Evolutionary conservation across 2,888 invertebrate genomes (phyloP), one percentile per base, ranked within the genome.

Genomic region (Drosophila kuntzei): DNA sequence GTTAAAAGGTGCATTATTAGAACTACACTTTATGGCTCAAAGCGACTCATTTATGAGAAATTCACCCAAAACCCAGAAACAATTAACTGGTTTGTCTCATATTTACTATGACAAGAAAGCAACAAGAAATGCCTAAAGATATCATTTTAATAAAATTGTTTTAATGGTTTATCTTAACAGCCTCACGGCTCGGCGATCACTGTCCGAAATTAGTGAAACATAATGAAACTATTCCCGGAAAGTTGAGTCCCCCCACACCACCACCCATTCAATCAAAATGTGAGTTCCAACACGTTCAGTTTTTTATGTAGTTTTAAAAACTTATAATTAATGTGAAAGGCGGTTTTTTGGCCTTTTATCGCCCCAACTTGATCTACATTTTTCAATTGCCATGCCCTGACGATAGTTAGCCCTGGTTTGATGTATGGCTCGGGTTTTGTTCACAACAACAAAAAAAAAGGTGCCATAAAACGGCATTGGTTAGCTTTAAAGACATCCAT

Each of bases 281-380:
- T 85, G 68, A 46, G 61, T 59, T 70, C 59, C 65, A 71, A 62
- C 70, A 63, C 70, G 65, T 60, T 61, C 46, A 34, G 37, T 36
- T 65, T 69, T 66, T 80, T 74, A 80, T 76, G 77, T 72, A 44
- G 73, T 77, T 73, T 81, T 87, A 76, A 87, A 87, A 78, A 80
- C 87, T 80, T 83, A 86, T 87, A 87, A 86, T 86, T 87, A 87
- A 86, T 86, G 86, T 86, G 79, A 82, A 79, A 68, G 78, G 67
- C 63, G 67, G 79, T 63, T 46, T 62, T 46, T 55, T 59, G 68
- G 69, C 67, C 71, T 75, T 84, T 87, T 84, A 87, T 84, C 83
- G 61, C 71, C 65, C 41, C 85, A 77, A 79, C 78, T 73, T 84
- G 83, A 84, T 84, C 83, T 84, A 87, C 84, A 84, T 79, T 78